Base-by-base conservation (phyloP, 2,888 invertebrate species). In the Chaetogeoica ovagalla region DNA sequence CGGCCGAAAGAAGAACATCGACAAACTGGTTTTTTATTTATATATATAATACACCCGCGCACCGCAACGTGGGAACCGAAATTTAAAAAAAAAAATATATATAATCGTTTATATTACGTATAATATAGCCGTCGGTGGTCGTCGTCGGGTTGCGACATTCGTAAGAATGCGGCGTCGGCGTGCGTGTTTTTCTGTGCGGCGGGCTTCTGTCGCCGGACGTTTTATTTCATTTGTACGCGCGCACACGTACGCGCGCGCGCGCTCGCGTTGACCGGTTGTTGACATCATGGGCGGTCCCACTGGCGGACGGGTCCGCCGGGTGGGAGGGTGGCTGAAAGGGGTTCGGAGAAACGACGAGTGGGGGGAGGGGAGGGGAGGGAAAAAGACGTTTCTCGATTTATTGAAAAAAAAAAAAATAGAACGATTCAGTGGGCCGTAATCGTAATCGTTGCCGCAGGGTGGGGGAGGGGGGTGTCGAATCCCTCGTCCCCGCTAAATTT, bases 51-150 rank as follows among this genome's bases (percentile, higher is more conserved):
- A 79, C 79, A 79, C 79, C 79, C 79, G 79, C 79, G 70, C 79
- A 71, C 57, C 79, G 71, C 79, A 79, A 79, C 79, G 79, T 79
- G 79, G 79, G 79, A 79, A 79, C 79, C 71, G 79, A 79, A 77
- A 77, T 77, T 70, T 39, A 65, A 79, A 77, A 77, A 77, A 69
- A 30, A 30, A 30, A 30, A 30, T 4, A 30, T 1, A 30, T 2
- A 30, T 30, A 30, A 30, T 30, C 30, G 30, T 30, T 30, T 30
- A 30, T 30, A 30, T 30, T 30, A 30, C 30, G 30, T 30, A 30
- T 30, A 30, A 30, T 39, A 48, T 23, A 37, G 11, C 79, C 63
- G 79, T 63, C 79, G 79, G 79, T 79, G 79, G 79, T 79, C 79
- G 63, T 48, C 63, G 65, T 30, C 75, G 79, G 52, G 23, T 71